These are phyloP conservation scores for Astropecten irregularis DNA, from an alignment of 53 echinoderm and acorn worm genomes.

Conservation along the genomic window DNA sequence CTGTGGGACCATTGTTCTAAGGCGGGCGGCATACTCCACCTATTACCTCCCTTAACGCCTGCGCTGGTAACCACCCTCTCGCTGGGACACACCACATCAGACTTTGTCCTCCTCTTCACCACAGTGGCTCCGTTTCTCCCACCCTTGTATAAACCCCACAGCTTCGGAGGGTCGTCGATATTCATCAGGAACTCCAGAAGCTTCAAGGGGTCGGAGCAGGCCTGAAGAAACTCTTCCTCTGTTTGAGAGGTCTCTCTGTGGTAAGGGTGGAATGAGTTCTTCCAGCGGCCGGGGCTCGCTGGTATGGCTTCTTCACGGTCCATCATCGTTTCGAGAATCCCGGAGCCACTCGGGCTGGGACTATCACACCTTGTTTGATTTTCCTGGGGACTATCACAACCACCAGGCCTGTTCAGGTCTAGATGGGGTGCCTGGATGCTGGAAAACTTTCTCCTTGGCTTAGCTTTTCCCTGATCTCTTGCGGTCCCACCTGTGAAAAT, in stretches of 20 bases:
- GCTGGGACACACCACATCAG: constrained; percentile 12
- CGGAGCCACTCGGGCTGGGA: background rate
- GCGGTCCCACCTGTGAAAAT: background rate
- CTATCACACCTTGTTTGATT: no score
- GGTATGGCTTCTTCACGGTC: constrained; percentile 7
- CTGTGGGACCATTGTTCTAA: constrained; percentile 33
- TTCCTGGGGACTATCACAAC: no score
- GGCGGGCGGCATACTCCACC: constrained; percentile 32
- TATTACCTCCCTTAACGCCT: background rate
- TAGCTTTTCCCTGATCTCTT: background rate
- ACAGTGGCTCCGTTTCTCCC: background rate
- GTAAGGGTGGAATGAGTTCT: constrained; percentile 15
- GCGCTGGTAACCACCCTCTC: background rate
- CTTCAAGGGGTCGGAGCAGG: constrained; percentile 25
- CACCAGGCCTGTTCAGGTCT: no score
- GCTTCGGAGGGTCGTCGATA: constrained; percentile 26
- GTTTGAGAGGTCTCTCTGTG: constrained; percentile 7
- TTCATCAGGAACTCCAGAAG: constrained; percentile 44
- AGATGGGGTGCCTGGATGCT: constrained; percentile 9
- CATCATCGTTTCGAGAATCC: constrained; percentile 23
- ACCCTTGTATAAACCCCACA: background rate
- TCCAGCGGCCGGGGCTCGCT: constrained; percentile 4
- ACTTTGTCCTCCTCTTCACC: constrained; percentile 33
- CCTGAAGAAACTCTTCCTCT: background rate
- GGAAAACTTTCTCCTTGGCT: constrained; percentile 14